Conservation (phyloP, 2,113 vertebrate genomes). For the Anhinga rufa region DNA sequence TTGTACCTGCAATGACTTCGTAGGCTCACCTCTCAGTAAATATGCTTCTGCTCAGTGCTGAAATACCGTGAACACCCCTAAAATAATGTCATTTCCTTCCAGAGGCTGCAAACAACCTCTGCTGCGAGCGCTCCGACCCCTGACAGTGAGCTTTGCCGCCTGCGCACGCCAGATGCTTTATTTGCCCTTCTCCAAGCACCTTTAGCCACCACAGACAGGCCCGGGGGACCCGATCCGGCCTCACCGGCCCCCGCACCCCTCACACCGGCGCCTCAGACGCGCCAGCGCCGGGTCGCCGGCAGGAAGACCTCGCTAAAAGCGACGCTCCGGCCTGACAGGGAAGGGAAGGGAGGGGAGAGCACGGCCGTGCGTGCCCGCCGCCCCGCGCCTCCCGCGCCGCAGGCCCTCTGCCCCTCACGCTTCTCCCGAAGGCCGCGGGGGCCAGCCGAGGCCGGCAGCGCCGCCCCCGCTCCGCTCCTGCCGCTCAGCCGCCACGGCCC, state of each 20-base stretch:
- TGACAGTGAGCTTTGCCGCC: background rate
- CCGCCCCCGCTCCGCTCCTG: background rate
- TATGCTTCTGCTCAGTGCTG: background rate
- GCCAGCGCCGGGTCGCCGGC: rapidly evolving
- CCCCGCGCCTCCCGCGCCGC: background rate
- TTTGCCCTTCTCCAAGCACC: background rate
- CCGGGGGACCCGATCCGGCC: rapidly evolving
- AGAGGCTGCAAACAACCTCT: background rate
- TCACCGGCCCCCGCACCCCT: background rate
- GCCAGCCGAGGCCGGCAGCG: background rate
- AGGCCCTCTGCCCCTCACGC: too few relatives aligned
- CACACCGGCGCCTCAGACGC: background rate
- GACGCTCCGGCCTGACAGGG: rapidly evolving
- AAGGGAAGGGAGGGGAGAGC: rapidly evolving
- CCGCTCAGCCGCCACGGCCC: too few relatives aligned
- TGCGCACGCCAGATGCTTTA: background rate
- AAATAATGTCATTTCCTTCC: background rate
- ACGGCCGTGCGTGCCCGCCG: rapidly evolving
- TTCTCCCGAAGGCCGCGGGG: background rate
- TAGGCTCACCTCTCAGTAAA: background rate
- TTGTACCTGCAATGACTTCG: background rate
- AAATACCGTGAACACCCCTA: background rate
- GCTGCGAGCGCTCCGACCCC: background rate
- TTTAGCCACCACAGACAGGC: rapidly evolving
- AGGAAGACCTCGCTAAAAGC: too few relatives aligned